phyloP scores from a whole-genome alignment of 2,113 vertebrate genomes.

The Lepus americanus region DNA sequence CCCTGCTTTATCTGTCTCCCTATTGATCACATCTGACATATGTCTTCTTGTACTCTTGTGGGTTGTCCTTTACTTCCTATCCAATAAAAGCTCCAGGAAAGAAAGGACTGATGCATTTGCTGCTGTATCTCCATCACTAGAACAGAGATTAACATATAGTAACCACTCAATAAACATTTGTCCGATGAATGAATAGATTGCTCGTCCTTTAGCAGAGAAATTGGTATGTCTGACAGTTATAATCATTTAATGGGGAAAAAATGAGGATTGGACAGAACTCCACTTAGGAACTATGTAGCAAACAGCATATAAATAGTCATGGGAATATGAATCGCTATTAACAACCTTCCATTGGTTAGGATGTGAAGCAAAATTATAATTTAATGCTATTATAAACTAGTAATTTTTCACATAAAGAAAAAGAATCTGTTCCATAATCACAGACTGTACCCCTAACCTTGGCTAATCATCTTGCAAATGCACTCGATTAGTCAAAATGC shows the following conservation, averaged over 20 bases:
- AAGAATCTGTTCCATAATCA: constrained; percentile 78
- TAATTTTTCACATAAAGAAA: constrained; percentile 81
- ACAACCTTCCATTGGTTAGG: constrained; percentile 50
- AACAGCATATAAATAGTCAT: not conserved
- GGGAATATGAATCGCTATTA: constrained; percentile 52
- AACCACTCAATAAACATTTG: not conserved
- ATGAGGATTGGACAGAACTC: not conserved
- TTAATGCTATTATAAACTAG: constrained; percentile 74
- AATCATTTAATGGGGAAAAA: constrained; percentile 29
- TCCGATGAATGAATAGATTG: not conserved
- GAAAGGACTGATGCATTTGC: not conserved
- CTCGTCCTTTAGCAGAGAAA: not conserved
- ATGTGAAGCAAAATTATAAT: constrained; percentile 71
- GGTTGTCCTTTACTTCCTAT: not conserved
- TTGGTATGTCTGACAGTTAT: not conserved
- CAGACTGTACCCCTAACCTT: constrained; percentile 83
- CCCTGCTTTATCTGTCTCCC: not conserved
- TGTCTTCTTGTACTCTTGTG: not conserved
- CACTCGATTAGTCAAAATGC: constrained; percentile 79
- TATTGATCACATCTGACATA: not conserved
- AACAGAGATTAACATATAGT: not conserved
- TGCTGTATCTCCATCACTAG: not conserved
- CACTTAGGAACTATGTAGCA: not conserved
- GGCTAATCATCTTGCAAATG: constrained; percentile 84
- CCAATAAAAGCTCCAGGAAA: not conserved